Percentiles rank a stretch among this genome's conserved stretches.
These are phyloP conservation scores for Pelosia muscerda DNA, from an alignment of 2,888 invertebrate genomes.

Conservation along the genomic window DNA sequence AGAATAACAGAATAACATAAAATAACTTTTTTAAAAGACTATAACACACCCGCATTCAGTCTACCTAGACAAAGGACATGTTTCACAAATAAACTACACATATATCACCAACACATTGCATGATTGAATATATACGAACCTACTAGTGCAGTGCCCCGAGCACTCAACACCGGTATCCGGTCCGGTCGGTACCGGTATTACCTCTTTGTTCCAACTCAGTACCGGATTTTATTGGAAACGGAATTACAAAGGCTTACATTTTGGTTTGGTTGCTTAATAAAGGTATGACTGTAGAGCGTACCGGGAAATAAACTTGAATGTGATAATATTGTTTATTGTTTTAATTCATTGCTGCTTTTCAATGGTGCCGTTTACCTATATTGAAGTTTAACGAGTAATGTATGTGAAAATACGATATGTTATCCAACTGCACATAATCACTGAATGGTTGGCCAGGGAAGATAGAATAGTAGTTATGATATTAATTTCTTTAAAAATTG, in stretches of 20 bases:
- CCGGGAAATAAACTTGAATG: too few species aligned
- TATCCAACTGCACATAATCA: too few species aligned
- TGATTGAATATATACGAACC: conserved; percentile 11
- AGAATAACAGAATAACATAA: too few species aligned
- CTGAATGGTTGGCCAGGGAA: too few species aligned
- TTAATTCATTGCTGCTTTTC: too few species aligned
- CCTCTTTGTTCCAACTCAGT: conserved; percentile 47
- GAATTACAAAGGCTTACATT: conserved; percentile 23
- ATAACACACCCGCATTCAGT: neutral
- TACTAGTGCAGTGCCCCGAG: conserved; percentile 8
- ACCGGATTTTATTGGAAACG: conserved; percentile 43
- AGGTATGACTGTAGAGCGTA: too few species aligned
- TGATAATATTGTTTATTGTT: too few species aligned
- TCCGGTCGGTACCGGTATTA: conserved; percentile 37
- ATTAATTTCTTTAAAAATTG: too few species aligned
- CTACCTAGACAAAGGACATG: neutral
- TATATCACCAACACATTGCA: conserved; percentile 1
- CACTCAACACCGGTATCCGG: conserved; percentile 27
- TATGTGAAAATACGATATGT: too few species aligned
- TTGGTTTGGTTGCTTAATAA: neutral
- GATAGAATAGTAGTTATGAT: too few species aligned
- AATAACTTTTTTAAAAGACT: neutral
- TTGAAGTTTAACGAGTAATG: too few species aligned
- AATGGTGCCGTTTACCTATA: too few species aligned
- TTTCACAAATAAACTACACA: conserved; percentile 2